Evolutionary conservation across 2,113 vertebrate genomes (phyloP).

Genomic region (Chaetops frenatus): DNA sequence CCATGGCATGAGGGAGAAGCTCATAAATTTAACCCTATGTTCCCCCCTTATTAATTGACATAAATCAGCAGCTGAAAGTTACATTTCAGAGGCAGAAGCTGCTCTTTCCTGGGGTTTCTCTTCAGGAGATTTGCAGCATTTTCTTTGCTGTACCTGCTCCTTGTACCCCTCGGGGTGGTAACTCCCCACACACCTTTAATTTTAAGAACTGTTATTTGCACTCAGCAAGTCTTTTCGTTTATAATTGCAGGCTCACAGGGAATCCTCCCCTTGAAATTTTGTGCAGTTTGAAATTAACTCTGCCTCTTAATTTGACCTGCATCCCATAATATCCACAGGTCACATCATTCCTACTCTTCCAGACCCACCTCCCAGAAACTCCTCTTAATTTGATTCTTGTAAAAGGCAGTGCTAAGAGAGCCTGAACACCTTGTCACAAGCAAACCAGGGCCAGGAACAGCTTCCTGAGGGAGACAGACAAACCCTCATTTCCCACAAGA

Average conservation of each 20-base stretch:
- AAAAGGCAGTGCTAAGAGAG: neutral
- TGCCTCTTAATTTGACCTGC: neutral
- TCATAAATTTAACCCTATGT: neutral
- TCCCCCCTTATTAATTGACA: neutral
- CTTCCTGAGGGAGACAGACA: neutral
- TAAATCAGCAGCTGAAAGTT: neutral
- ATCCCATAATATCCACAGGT: neutral
- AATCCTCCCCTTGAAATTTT: neutral
- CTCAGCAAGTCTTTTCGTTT: neutral
- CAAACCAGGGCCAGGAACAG: neutral
- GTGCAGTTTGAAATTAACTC: neutral
- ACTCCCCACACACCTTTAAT: neutral
- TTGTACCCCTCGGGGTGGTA: neutral
- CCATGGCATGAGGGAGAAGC: neutral
- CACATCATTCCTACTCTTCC: neutral
- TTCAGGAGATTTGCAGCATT: neutral
- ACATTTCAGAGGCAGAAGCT: neutral
- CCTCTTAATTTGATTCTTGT: neutral
- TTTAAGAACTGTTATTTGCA: neutral
- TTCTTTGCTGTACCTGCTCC: neutral
- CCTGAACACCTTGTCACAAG: neutral
- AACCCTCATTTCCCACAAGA: neutral
- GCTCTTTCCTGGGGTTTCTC: neutral
- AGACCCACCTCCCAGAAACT: neutral
- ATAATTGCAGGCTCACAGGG: neutral